Conservation (phyloP, 2,113 vertebrate species). For the human region GRCh38 chr14:50588001-50588500, state of each 20-base stretch:
- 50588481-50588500: not conserved
- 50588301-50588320: not conserved
- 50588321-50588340: not conserved
- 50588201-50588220: not conserved
- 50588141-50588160: not conserved
- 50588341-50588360: not conserved
- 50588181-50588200: not conserved
- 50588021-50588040: constrained; percentile 98
- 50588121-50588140: not conserved
- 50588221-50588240: not conserved
- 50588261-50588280: not conserved
- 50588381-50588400: not conserved
- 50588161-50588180: not conserved
- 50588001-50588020: constrained; percentile 97
- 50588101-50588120: not conserved
- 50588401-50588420: not conserved
- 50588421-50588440: constrained; percentile 4
- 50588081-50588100: not conserved
- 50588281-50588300: not conserved
- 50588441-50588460: constrained; percentile 19
- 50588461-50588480: not conserved
- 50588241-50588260: not conserved
- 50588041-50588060: constrained; percentile 99
- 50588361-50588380: constrained; percentile 27
- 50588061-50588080: constrained; percentile 99